Evolutionary conservation across 2,888 invertebrate genomes (phyloP).

Genomic region (Drosophila ezoana): DNA sequence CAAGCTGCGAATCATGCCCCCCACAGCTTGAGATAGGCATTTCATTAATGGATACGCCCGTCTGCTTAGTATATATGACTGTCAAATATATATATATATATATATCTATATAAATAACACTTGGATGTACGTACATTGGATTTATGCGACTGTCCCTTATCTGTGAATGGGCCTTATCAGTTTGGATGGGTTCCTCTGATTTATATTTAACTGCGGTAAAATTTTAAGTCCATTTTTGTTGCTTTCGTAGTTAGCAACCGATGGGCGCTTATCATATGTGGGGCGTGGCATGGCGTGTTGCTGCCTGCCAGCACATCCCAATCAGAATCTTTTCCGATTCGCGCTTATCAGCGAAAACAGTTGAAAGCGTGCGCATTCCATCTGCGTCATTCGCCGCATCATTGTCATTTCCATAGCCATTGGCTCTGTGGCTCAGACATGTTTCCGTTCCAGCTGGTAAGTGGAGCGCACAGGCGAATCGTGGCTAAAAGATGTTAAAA

Average conservation of each 20-base stretch:
- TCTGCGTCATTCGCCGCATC: conserved; percentile 44
- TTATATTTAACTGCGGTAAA: conserved; percentile 55
- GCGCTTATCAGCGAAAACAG: conserved; percentile 16
- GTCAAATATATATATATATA: neutral
- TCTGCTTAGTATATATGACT: neutral
- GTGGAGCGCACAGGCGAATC: neutral
- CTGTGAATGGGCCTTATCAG: conserved; percentile 25
- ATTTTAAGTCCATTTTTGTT: conserved; percentile 22
- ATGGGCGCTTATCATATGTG: conserved; percentile 44
- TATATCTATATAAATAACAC: neutral
- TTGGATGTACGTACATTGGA: conserved; percentile 7
- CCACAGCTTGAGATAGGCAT: conserved; percentile 16
- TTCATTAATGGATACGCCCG: conserved; percentile 64
- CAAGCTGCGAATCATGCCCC: conserved; percentile 39
- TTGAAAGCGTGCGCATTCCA: conserved; percentile 28
- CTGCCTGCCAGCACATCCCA: conserved; percentile 18
- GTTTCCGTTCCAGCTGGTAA: conserved; percentile 1
- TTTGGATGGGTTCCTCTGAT: conserved; percentile 29
- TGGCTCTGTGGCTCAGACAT: neutral
- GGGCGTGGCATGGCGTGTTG: conserved; percentile 55
- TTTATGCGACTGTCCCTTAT: conserved; percentile 21
- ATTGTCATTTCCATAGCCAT: conserved; percentile 22
- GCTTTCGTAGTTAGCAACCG: conserved; percentile 54
- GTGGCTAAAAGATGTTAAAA: neutral
- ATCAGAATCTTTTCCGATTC: conserved; percentile 5